Evolutionary conservation across 1,140 invertebrate genomes (phyloP).

Genomic region (Ostrea denselamellosa): DNA sequence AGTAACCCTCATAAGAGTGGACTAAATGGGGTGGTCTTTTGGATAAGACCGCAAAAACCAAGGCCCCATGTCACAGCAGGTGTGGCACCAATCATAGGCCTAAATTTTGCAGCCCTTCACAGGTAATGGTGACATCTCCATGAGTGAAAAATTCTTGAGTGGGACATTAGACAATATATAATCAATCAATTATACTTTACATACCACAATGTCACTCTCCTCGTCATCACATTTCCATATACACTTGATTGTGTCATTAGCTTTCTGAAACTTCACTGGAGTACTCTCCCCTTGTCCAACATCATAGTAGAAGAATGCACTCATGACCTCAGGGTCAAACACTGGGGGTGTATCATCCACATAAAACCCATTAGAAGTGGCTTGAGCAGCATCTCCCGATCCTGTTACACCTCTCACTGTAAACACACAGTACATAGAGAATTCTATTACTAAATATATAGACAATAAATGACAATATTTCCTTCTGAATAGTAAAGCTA

Average conservation of each 20-base stretch:
- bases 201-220: slow-evolving; percentile 61
- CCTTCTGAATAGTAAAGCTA: no score
- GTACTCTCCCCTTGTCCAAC: slow-evolving; percentile 54
- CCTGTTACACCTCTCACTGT: slow-evolving; percentile 59
- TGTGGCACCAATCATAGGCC: no score
- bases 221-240: slow-evolving; percentile 61
- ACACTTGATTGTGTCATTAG: slow-evolving; percentile 61
- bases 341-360: slow-evolving; percentile 60
- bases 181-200: background rate
- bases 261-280: slow-evolving; percentile 57
- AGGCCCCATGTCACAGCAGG: no score
- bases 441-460: no score
- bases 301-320: slow-evolving; percentile 58
- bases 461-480: no score
- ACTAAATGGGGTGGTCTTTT: no score
- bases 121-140: no score
- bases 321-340: slow-evolving; percentile 53
- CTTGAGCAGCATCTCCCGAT: slow-evolving; percentile 50
- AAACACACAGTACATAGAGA: background rate
- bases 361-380: slow-evolving; percentile 61
- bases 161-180: no score
- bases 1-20: no score
- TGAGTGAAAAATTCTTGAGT: no score
- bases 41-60: no score
- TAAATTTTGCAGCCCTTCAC: no score